phyloP scores from a whole-genome alignment of 2,797 vertebrate genomes.

The Heteromormyrus szaboi region DNA sequence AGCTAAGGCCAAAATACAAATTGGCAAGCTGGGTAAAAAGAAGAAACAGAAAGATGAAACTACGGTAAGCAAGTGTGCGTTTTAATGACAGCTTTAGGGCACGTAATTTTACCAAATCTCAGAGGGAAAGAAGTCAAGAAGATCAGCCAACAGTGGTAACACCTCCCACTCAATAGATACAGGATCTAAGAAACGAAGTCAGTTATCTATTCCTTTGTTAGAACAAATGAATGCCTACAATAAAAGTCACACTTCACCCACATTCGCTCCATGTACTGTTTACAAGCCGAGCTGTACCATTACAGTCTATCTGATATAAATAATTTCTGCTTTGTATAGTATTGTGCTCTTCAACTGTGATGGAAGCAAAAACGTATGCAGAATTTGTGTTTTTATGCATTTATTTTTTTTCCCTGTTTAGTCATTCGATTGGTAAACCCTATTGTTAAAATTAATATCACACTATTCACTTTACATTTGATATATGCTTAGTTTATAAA shows the following conservation, averaged over 20 bases:
- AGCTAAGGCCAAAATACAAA: slow-evolving; percentile 6
- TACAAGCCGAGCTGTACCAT: neutral
- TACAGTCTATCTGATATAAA: neutral
- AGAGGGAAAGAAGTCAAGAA: slow-evolving; percentile 13
- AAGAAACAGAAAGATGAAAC: neutral
- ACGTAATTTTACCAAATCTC: slow-evolving; percentile 1
- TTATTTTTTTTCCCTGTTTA: neutral
- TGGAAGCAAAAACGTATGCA: neutral
- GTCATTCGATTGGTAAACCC: neutral
- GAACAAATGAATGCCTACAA: slow-evolving; percentile 2
- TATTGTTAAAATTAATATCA: neutral
- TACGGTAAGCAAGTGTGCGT: neutral
- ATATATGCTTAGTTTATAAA: neutral
- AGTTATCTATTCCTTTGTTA: slow-evolving; percentile 13
- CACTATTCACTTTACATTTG: neutral
- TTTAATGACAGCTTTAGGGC: slow-evolving; percentile 19
- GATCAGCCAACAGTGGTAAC: slow-evolving; percentile 4
- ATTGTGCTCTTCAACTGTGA: neutral
- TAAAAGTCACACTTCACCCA: slow-evolving; percentile 10
- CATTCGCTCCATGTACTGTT: neutral
- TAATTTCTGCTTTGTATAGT: neutral
- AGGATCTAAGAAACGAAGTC: slow-evolving; percentile 12
- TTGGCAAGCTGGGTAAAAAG: neutral
- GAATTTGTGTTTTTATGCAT: neutral
- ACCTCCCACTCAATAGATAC: slow-evolving; percentile 15